Base-by-base conservation (phyloP, 2,888 invertebrate genomes). In the Calliopum simillimum region DNA sequence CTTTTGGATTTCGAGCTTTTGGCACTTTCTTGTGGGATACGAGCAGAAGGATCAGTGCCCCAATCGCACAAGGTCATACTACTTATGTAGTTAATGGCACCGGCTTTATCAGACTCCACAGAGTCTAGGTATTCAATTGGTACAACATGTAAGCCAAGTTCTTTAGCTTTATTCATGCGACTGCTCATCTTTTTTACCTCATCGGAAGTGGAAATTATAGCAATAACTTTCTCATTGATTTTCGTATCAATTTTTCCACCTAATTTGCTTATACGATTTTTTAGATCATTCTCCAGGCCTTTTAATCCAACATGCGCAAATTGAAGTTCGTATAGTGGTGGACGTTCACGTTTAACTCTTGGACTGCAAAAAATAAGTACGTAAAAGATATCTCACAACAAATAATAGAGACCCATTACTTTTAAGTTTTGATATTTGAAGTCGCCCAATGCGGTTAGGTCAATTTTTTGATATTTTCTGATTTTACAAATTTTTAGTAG, bases 31-130 rank as follows among this genome's bases (percentile, higher is more conserved):
- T 88, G 88, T 3, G 79, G 77, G 21, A 85, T 43, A 21, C 81
- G 81, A 0, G 74, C n/a, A 3, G 77, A 75, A 23, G 84, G 84
- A 84, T 96, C 94, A 21, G 91, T 90, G 14, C 96, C 96, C 97
- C 97, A 97, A 66, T 90, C 88, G 41, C 93, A 93, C 75, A 97
- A 91, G 73, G 90, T 92, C 82, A 93, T 91, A 76, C 91, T 90
- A 71, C 89, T 89, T 64, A 96, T 90, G 5, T 92, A 87, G 71
- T 90, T 88, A 3, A 93, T 87, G 1, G 87, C 82, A 16, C 91
- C 89, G 0, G 76, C 68, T 12, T 88, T 88, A 76, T 92, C 89
- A 25, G 88, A 86, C 66, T 89, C 90, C 16, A 91, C 89, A 73
- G 90, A 88, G 71, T 93, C 91, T 1, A 97, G 81, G 82, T 93